A percentile compares a stretch with the other conserved stretches of the same genome.
Conservation (phyloP, 2,113 vertebrate genomes). For the Paracanthobrama guichenoti region DNA sequence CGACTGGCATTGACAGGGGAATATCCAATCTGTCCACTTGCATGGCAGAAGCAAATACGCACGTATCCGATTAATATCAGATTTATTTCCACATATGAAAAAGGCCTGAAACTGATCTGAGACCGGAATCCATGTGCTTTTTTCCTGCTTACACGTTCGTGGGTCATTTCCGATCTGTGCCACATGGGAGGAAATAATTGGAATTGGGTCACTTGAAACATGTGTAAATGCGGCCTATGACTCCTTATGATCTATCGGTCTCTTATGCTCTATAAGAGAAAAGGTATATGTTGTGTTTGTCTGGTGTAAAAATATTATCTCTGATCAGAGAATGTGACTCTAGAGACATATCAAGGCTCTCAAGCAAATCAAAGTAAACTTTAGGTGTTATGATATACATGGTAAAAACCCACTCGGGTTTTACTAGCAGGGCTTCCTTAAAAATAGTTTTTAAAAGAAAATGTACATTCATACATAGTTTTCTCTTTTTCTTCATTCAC, state of each 20-base stretch:
- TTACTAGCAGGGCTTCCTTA: neutral
- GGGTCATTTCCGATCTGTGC: too few species aligned
- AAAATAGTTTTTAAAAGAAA: neutral
- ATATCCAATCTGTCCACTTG: too few species aligned
- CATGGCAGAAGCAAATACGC: too few species aligned
- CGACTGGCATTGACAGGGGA: too few species aligned
- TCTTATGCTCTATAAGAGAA: conserved; percentile 6
- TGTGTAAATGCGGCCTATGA: neutral
- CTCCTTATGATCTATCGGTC: neutral
- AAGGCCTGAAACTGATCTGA: too few species aligned
- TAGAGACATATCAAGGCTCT: neutral
- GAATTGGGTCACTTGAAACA: too few species aligned
- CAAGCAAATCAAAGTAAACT: conserved; percentile 23
- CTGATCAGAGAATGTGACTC: neutral
- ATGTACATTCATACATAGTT: neutral
- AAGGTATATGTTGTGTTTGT: conserved; percentile 4
- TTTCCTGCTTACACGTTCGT: too few species aligned
- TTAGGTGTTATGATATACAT: neutral
- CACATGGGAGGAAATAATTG: too few species aligned
- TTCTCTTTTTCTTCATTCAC: conserved; percentile 22
- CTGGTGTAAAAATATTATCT: conserved; percentile 16
- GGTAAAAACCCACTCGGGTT: neutral
- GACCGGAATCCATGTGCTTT: too few species aligned
- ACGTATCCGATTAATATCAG: too few species aligned
- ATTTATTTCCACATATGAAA: too few species aligned